phyloP scores from a whole-genome alignment of 2,113 vertebrate species.

The Dasyprocta punctata region DNA sequence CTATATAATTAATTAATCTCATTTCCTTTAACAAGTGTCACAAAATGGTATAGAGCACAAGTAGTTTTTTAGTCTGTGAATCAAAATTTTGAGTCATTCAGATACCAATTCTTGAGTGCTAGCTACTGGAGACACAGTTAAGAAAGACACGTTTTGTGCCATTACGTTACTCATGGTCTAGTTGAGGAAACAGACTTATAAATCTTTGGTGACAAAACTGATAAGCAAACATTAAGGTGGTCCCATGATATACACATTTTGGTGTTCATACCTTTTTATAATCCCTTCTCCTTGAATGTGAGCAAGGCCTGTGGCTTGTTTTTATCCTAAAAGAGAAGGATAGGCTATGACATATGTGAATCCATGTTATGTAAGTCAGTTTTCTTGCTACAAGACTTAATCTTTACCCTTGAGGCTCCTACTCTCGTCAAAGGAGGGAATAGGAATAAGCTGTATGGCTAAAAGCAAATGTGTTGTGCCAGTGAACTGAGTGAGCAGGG shows the following conservation, averaged over 20 bases:
- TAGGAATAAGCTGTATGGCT: not conserved
- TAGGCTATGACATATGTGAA: not conserved
- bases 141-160: not conserved
- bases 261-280: not conserved
- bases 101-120: not conserved
- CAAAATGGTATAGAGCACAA: slow-evolving; percentile 61
- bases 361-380: not conserved
- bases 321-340: not conserved
- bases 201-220: not conserved
- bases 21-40: slow-evolving; percentile 1
- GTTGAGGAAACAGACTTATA: not conserved
- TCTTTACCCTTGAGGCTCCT: not conserved
- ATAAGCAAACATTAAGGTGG: not conserved
- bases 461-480: not conserved
- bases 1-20: not conserved
- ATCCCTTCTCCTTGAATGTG: not conserved
- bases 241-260: not conserved
- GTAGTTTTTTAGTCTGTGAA: not conserved
- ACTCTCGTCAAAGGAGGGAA: not conserved
- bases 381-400: not conserved
- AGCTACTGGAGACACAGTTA: not conserved
- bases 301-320: not conserved
- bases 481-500: not conserved
- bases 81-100: not conserved
- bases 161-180: not conserved